Evolutionary conservation across 2,797 vertebrate genomes (phyloP), one percentile per base, ranked within the genome.

Genomic region (Agapornis canus): DNA sequence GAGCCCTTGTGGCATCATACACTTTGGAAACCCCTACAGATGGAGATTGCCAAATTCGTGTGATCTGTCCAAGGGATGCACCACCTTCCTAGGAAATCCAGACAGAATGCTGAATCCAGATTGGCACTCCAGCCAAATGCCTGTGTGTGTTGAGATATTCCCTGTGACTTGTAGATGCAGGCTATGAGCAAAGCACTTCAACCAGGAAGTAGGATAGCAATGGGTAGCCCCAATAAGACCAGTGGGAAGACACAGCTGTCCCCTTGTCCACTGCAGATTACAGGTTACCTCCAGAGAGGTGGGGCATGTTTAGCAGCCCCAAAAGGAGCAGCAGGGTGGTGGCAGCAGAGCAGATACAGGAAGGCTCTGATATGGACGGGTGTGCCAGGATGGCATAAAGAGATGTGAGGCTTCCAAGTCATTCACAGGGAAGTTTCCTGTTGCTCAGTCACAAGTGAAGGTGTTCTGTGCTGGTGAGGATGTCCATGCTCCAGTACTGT

Each of bases 211-310:
- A 73, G 22, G 22, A 47, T 73, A 37, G 20, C 35, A 87, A 8
- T n/a, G 39, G 45, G 23, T 47, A 95, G 26, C 9, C n/a, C 9
- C 39, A 47, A 40, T 66, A 51, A 66, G 59, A 69, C 4, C 59
- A 76, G 21, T 23, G 19, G 37, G 64, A 83, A 88, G 21, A 56
- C 11, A 29, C 52, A 81, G 10, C 22, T 5, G 2, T 27, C 61
- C 19, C 6, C 13, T 61, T 48, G 95, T 94, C 91, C 65, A 64
- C 32, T 60, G 76, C 48, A 95, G 92, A 95, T 96, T 96, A 96
- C n/a, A 3, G 56, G 68, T 37, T 87, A 84, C 91, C 48, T 91
- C 86, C 45, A 48, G 60, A 75, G 82, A 91, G 92, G 91, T 87
- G 84, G 92, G 91, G 90, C 78, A 82, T 32, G 64, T 70, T 87